phyloP scores from a whole-genome alignment of 1,140 invertebrate species.

The Diuraphis noxia region DNA sequence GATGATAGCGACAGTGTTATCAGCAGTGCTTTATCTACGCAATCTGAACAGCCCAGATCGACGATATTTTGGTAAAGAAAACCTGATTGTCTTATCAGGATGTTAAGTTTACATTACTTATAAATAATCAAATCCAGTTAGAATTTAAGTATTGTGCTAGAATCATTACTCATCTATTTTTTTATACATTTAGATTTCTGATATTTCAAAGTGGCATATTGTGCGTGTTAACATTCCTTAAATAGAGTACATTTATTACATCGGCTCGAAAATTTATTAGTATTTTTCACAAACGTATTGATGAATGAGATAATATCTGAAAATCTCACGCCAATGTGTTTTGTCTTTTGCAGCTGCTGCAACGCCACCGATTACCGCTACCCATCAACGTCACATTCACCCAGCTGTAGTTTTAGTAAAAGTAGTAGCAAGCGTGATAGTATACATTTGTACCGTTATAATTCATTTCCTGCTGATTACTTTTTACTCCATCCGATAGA shows the following conservation, averaged over 20 bases:
- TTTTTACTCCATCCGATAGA: constrained; percentile 49
- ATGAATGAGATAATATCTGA: background rate
- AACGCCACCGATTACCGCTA: constrained; percentile 52
- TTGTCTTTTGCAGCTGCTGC: constrained; percentile 53
- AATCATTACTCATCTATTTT: constrained; percentile 27
- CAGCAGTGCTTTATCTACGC: constrained; percentile 89
- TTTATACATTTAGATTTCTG: constrained; percentile 33
- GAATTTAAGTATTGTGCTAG: background rate
- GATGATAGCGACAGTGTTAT: constrained; percentile 84
- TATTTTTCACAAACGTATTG: constrained; percentile 26
- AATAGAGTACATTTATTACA: constrained; percentile 20
- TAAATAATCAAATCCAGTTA: background rate
- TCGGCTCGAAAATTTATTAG: constrained; percentile 39
- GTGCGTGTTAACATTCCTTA: constrained; percentile 12
- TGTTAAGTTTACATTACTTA: background rate
- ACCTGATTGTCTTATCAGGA: background rate
- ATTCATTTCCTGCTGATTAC: constrained; percentile 50
- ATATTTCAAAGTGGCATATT: constrained; percentile 33
- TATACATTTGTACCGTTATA: constrained; percentile 50
- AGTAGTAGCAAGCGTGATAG: constrained; percentile 50
- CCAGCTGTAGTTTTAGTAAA: constrained; percentile 52
- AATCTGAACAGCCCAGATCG: constrained; percentile 81
- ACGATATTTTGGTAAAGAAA: constrained; percentile 62
- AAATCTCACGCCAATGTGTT: constrained; percentile 41
- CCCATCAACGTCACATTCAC: constrained; percentile 51